A percentile compares a stretch with the other conserved stretches of the same genome.
phyloP scores from a whole-genome alignment of 2,888 invertebrate genomes.

The Villa cingulata region DNA sequence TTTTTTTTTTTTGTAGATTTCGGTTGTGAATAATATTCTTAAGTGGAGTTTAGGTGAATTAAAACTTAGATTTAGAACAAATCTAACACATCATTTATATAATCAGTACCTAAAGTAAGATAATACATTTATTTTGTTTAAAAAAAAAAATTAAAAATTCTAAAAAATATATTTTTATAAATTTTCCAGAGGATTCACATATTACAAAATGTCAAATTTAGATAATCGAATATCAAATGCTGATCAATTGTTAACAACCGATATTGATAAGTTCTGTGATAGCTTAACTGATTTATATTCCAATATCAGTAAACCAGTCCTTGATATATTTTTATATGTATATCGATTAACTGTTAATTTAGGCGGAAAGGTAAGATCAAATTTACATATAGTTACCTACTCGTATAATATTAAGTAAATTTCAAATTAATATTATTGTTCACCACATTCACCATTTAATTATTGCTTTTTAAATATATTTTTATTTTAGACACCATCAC shows the following conservation, averaged over 20 bases:
- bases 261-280: constrained; percentile 95
- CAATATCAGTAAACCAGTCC: constrained; percentile 86
- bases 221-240: constrained; percentile 92
- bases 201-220: constrained; percentile 91
- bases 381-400: too few species aligned
- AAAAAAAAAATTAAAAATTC: too few species aligned
- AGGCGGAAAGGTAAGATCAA: constrained; percentile 53
- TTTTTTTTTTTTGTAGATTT: constrained; percentile 51
- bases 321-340: constrained; percentile 90
- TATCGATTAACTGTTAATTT: constrained; percentile 76
- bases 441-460: too few species aligned
- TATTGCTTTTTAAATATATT: not conserved
- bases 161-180: constrained; percentile 16
- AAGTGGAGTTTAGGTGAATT: constrained; percentile 92
- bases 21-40: constrained; percentile 82
- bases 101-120: constrained; percentile 85
- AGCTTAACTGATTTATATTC: constrained; percentile 91
- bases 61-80: constrained; percentile 78
- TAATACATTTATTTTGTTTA: not conserved
- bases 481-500: constrained; percentile 59
- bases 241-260: constrained; percentile 89
- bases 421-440: not conserved
- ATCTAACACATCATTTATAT: constrained; percentile 75
- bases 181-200: constrained; percentile 67
- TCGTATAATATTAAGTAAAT: constrained; percentile 2